These are phyloP conservation scores for Nemotelus pantherinus DNA, from an alignment of 2,888 invertebrate species.

Conservation along the genomic window DNA sequence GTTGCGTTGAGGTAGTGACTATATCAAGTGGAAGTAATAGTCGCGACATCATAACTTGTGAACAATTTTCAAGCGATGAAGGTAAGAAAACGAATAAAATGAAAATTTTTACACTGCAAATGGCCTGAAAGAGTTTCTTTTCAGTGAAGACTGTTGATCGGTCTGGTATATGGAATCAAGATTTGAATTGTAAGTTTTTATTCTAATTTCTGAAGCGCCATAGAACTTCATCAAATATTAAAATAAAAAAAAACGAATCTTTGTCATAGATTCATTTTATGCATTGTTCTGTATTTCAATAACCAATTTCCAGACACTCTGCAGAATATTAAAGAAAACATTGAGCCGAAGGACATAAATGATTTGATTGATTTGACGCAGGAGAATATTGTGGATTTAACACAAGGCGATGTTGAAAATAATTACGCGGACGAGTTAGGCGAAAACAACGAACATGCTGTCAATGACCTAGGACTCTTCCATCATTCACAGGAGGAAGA, in stretches of 20 bases:
- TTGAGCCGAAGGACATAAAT: background rate
- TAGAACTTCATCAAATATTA: background rate
- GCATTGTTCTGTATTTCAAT: too few relatives aligned
- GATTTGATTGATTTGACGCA: background rate
- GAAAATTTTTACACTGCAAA: background rate
- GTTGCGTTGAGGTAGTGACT: conserved; percentile 9
- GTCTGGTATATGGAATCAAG: conserved; percentile 32
- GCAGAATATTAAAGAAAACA: background rate
- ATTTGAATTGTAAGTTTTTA: conserved; percentile 28
- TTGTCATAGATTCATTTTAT: too few relatives aligned
- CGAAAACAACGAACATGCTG: background rate
- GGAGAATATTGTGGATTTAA: conserved; percentile 20
- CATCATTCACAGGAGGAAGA: background rate
- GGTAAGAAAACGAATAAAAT: conserved; percentile 53
- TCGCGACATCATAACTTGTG: conserved; percentile 52
- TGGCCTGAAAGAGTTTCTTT: conserved; percentile 42
- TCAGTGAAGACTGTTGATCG: conserved; percentile 58
- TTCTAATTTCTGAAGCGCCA: background rate
- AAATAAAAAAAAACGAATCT: background rate
- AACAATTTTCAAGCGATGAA: conserved; percentile 61
- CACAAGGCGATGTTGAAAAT: conserved; percentile 5
- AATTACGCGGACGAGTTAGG: background rate
- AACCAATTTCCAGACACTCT: conserved; percentile 5
- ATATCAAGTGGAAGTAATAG: conserved; percentile 34
- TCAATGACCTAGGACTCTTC: background rate